Base-by-base conservation (phyloP, 23 tunicate species). In the Ciona savignyi region DNA sequence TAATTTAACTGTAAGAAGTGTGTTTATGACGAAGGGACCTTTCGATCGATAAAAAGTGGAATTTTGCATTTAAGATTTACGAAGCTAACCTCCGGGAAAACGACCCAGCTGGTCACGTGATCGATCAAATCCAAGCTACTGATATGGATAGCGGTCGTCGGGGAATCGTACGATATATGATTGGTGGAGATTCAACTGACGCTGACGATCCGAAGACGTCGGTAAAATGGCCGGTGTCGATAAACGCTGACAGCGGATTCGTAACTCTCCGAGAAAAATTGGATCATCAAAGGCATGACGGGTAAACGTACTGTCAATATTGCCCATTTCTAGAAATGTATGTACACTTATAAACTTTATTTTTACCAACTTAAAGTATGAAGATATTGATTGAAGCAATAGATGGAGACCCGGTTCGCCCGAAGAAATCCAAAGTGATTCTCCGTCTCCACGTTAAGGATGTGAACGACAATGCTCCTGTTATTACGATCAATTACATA, bases 381-480 rank as follows among this genome's bases (percentile, higher is more conserved):
- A 63, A 74, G 15, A 66, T 81, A 63, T 64, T 56, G 60, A 71
- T 88, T 62, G 84, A 81, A 61, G 96, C 96, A 0, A 60, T 75
- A 3, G 96, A 88, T 63, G 84, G 74, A n/a, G 69, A 72, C 15
- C 79, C 76, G 6, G 76, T 72, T 24, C 33, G 35, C 19, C 83
- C 87, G 20, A 78, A 35, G 24, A 66, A 64, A 21, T 67, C 80
- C 24, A 71, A 72, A 67, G 75, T 75, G 2, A 31, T 76, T 61
- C 72, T 88, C 23, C 66, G 34, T 4, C 60, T 88, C 21, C 65
- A 77, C 4, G 84, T 88, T 4, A 65, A 67, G 1, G 96, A 88
- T 60, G 96, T 88, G 24, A 88, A 88, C 48, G 87, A 88, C 87
- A 75, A 88, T 35, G 78, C 79, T n/a, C 96, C 96, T 4, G 33